phyloP scores from a whole-genome alignment of 2,797 vertebrate genomes.

The Salarias fasciatus region DNA sequence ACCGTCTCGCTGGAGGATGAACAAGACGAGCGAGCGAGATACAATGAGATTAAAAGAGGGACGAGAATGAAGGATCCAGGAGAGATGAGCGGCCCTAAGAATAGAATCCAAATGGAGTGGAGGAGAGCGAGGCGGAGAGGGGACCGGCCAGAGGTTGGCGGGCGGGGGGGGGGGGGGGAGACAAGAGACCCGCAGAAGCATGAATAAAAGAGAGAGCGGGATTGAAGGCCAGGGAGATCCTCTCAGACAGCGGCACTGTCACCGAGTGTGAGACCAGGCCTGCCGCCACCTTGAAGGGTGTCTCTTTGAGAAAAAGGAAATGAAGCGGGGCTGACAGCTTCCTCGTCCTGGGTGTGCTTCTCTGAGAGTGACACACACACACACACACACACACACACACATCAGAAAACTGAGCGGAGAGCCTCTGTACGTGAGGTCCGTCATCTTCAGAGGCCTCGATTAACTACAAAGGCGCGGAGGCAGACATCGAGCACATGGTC shows the following conservation, averaged over 20 bases:
- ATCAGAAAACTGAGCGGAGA: constrained; percentile 12
- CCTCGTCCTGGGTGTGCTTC: constrained; percentile 9
- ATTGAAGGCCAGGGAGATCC: constrained; percentile 71
- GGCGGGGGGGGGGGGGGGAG: constrained; percentile 4
- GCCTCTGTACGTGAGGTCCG: constrained; percentile 19
- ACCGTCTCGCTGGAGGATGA: constrained; percentile 53
- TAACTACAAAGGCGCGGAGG: constrained; percentile 46
- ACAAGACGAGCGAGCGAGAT: constrained; percentile 41
- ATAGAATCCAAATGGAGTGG: constrained; percentile 69
- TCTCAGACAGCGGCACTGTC: constrained; percentile 66
- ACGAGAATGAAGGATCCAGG: constrained; percentile 58
- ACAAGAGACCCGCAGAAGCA: constrained; percentile 54
- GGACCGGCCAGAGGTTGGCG: neutral
- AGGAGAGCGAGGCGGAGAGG: constrained; percentile 13
- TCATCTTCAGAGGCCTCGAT: constrained; percentile 60
- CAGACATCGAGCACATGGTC: constrained; percentile 60
- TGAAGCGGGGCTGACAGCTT: constrained; percentile 48
- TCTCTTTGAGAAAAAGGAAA: constrained; percentile 42
- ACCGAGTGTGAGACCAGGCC: constrained; percentile 57
- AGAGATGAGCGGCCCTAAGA: constrained; percentile 66
- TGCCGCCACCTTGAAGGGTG: constrained; percentile 52
- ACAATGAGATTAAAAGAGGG: constrained; percentile 70
- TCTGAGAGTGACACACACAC: constrained; percentile 16
- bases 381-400: constrained; percentile 7
- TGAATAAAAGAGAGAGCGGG: constrained; percentile 74